Base-by-base conservation (phyloP, 64 coral and sea anemone species). In the Trachythela sp. region DNA sequence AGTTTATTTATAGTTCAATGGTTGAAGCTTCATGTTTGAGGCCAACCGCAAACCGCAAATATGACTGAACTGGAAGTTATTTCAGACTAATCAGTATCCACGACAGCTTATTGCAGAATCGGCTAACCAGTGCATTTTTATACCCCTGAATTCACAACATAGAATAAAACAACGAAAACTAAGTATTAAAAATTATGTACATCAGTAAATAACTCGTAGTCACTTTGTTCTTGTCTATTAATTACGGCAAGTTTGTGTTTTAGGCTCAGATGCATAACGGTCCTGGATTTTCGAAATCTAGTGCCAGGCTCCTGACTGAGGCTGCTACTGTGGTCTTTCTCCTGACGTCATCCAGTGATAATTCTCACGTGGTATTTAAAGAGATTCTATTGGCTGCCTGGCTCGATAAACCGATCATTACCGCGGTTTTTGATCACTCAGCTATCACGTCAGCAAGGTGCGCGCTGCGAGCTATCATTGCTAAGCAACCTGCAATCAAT, bases 311-410 rank as follows among this genome's bases (percentile, higher is more conserved):
- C 3, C 14, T 68, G 14, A 5, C 59, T 2, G 59, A 68, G 59
- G 59, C 88, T 40, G 84, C 48, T 48, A 87, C 87, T 30, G 86
- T 92, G 11, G 88, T 97, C 39, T 31, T 97, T 32, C 56, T 97
- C 42, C 84, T 97, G 48, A 89, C 93, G 43, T 30, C 40, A 56
- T 85, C 93, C 85, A 87, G 88, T 85, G 80, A 93, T 17, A 87
- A 41, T 17, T 97, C 95, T 52, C 87, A 94, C 70, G 94, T 97
- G 20, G 86, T 97, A 36, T 94, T 94, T 87, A 97, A 92, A 76
- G 95, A 94, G 48, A 35, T 92, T 18, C 40, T 91, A 1, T 86
- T 97, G 39, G 91, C 91, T 40, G 86, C 90, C 39, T 97, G 95
- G 95, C 33, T 97, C 2, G 89, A 84, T 4, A 97, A 92, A 58